Conservation (phyloP, 2,888 invertebrate genomes). For the Acronicta alni region DNA sequence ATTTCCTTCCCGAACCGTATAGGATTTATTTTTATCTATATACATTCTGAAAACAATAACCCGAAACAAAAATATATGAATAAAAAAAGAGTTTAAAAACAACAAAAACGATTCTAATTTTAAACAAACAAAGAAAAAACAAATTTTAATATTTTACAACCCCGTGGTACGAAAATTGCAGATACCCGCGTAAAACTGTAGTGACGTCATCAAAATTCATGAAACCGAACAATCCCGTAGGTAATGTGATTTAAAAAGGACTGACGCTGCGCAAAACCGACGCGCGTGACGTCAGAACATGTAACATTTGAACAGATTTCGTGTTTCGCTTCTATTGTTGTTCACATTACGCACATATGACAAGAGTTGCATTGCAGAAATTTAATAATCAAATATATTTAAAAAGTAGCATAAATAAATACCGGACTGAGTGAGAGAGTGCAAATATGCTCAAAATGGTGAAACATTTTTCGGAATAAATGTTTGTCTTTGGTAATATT, state of each 20-base stretch:
- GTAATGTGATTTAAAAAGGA: conserved; percentile 51
- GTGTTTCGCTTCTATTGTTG: conserved; percentile 14
- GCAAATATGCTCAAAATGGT: too few relatives aligned
- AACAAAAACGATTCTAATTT: conserved; percentile 5
- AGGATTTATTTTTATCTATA: too few relatives aligned
- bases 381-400: too few relatives aligned
- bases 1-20: too few relatives aligned
- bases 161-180: conserved; percentile 13
- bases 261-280: conserved; percentile 28
- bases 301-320: conserved; percentile 18
- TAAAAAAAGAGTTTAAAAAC: not conserved
- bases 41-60: too few relatives aligned
- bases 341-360: not conserved
- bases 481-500: too few relatives aligned
- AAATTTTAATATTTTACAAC: conserved; percentile 17
- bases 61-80: not conserved
- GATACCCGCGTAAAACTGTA: conserved; percentile 28
- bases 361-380: too few relatives aligned
- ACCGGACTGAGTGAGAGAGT: too few relatives aligned
- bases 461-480: too few relatives aligned
- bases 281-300: conserved; percentile 16
- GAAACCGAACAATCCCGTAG: conserved; percentile 42
- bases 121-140: conserved; percentile 7
- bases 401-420: too few relatives aligned
- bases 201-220: conserved; percentile 54